These are phyloP conservation scores for Gila orcuttii DNA, from an alignment of 2,113 vertebrate species.

Conservation along the genomic window DNA sequence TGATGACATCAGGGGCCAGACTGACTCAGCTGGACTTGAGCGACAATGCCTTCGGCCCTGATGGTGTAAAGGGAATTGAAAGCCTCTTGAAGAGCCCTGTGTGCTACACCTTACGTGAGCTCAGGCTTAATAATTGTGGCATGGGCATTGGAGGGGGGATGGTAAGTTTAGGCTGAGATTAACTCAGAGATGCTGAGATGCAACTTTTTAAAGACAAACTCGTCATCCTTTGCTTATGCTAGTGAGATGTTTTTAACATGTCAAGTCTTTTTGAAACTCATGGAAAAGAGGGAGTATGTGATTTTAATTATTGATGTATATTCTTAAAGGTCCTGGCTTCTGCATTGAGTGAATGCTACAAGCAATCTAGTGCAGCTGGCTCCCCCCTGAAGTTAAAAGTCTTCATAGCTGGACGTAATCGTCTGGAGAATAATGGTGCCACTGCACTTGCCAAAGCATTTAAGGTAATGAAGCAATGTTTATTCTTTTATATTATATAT, in stretches of 20 bases:
- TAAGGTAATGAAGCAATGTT: slow-evolving; percentile 73
- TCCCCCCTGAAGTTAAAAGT: slow-evolving; percentile 87
- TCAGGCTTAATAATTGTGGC: slow-evolving; percentile 96
- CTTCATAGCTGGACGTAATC: slow-evolving; percentile 94
- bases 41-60: slow-evolving; percentile 97
- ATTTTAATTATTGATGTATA: background rate
- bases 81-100: slow-evolving; percentile 85
- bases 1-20: slow-evolving; percentile 87
- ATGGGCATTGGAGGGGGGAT: slow-evolving; percentile 96
- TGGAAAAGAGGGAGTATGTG: background rate
- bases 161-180: slow-evolving; percentile 68
- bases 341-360: slow-evolving; percentile 86
- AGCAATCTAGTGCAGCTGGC: slow-evolving; percentile 81
- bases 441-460: slow-evolving; percentile 92
- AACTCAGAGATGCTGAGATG: background rate
- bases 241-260: background rate
- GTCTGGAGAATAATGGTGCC: slow-evolving; percentile 95
- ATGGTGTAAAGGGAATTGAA: slow-evolving; percentile 93
- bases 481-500: background rate
- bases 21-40: slow-evolving; percentile 92
- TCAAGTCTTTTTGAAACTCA: background rate
- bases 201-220: background rate
- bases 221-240: background rate
- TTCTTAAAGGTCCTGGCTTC: slow-evolving; percentile 86
- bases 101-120: slow-evolving; percentile 87